Percentiles rank a stretch among this genome's conserved stretches.
phyloP scores from a whole-genome alignment of 1,140 invertebrate species.

The Potamilus streckersoni region DNA sequence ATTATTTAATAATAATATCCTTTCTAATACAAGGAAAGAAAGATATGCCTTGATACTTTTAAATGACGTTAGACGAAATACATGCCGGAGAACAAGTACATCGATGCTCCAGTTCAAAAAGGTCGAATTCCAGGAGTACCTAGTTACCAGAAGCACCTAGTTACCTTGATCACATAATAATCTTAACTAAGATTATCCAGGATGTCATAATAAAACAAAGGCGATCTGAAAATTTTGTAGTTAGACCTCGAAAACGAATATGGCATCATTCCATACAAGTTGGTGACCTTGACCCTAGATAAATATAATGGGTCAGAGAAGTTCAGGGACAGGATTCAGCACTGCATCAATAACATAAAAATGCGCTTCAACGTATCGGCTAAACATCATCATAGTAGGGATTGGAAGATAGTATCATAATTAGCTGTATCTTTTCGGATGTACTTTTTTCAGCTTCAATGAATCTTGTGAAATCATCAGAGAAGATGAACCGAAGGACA shows the following conservation, averaged over 20 bases:
- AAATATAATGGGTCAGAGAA: slow-evolving; percentile 21
- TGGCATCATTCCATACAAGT: slow-evolving; percentile 22
- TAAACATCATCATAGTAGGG: slow-evolving; percentile 25
- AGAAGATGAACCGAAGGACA: slow-evolving; percentile 9
- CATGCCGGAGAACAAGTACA: no score
- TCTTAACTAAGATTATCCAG: slow-evolving; percentile 18
- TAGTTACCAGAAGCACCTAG: slow-evolving; percentile 13
- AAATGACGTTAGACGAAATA: no score
- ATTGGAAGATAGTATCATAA: slow-evolving; percentile 26
- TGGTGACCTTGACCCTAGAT: slow-evolving; percentile 10
- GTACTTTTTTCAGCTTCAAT: slow-evolving; percentile 25
- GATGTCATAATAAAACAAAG: slow-evolving; percentile 25
- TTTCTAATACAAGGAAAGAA: no score
- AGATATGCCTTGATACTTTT: no score
- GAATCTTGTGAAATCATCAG: slow-evolving; percentile 27
- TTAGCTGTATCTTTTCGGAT: slow-evolving; percentile 28
- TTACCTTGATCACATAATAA: slow-evolving; percentile 26
- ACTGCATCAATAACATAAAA: slow-evolving; percentile 22
- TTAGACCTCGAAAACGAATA: slow-evolving; percentile 37
- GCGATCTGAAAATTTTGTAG: slow-evolving; percentile 34
- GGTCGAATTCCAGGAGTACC: slow-evolving; percentile 18
- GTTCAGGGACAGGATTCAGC: slow-evolving; percentile 3
- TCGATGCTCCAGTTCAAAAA: slow-evolving; percentile 13
- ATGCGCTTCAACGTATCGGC: slow-evolving; percentile 7
- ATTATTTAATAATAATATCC: no score